Base-by-base conservation (phyloP, 1,140 invertebrate genomes). In the Temnothorax nylanderi region DNA sequence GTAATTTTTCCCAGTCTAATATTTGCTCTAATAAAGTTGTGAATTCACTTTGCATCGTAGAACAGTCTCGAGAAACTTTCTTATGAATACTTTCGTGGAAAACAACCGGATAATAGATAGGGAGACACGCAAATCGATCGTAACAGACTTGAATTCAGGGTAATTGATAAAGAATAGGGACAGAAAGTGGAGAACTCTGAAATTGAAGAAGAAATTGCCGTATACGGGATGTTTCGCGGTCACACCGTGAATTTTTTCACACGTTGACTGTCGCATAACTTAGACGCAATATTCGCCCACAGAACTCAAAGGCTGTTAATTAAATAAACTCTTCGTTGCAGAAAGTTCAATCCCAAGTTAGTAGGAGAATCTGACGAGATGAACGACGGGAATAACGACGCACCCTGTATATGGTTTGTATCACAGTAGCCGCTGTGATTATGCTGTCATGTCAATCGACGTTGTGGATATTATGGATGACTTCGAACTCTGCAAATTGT, bases 371-470 rank as follows among this genome's bases (percentile, higher is more conserved):
- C 37, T 62, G 3, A 16, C 5, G 1, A 44, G 13, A n/a, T 58
- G 0, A 34, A 74, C 8, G 16, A 58, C 13, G 41, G 41, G 7
- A 72, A 26, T 8, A 32, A n/a, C n/a, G 54, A 60, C 54, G 32
- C 69, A 84, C 80, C 56, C n/a, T 37, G 37, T 75, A 41, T 26
- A 21, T 26, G 64, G 4, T 58, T 32, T 32, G 80, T 60, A 75
- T 84, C 80, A 47, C 32, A 49, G 54, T 60, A 74, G 18, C 21
- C 13, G 26, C 41, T 10, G 51, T 60, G 80, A 84, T 84, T 84
- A 84, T 75, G 80, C 80, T 84, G 64, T 82, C 76, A 71, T 34
- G 65, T 82, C 76, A 82, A 86, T 54, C 41, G 37, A 41, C 60
- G n/a, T 58, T 69, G 11, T 21, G 32, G 18, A 18, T 65, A 41